Evolutionary conservation across 2,888 invertebrate species (phyloP).

Genomic region (Xestobium rufovillosum): DNA sequence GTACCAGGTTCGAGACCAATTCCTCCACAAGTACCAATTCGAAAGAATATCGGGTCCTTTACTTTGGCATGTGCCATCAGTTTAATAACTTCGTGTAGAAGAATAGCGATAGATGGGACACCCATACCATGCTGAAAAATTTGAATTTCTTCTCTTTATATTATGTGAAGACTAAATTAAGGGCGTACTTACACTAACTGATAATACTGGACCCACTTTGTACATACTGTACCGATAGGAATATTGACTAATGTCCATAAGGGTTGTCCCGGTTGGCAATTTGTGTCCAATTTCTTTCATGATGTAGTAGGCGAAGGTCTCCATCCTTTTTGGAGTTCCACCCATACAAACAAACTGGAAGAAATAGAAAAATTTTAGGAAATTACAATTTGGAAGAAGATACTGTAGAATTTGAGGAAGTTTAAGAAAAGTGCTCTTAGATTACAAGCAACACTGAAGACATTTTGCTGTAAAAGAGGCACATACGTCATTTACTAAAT

Average conservation of each 20-base stretch:
- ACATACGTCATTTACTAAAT: too few species aligned
- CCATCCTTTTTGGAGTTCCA: constrained; percentile 91
- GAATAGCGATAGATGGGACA: constrained; percentile 89
- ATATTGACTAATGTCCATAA: constrained; percentile 83
- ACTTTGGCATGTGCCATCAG: constrained; percentile 89
- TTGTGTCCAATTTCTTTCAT: constrained; percentile 86
- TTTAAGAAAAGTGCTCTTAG: too few species aligned
- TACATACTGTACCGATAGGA: constrained; percentile 93
- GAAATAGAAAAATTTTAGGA: constrained; percentile 16
- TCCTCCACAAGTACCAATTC: constrained; percentile 92
- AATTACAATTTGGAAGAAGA: constrained; percentile 2
- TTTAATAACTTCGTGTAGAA: constrained; percentile 94
- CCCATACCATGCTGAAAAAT: constrained; percentile 94
- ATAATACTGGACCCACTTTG: constrained; percentile 85
- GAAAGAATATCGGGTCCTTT: constrained; percentile 83
- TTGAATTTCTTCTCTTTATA: too few species aligned
- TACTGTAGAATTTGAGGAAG: too few species aligned
- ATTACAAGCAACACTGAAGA: too few species aligned
- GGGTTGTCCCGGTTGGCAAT: constrained; percentile 78
- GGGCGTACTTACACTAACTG: constrained; percentile 79
- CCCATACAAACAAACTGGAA: constrained; percentile 94
- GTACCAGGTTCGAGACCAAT: constrained; percentile 89
- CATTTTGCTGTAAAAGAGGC: too few species aligned
- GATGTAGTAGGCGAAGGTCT: constrained; percentile 84
- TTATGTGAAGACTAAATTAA: too few species aligned